Evolutionary conservation across 1,140 invertebrate species (phyloP), one percentile per base, ranked within the genome.

Genomic region (Drosophila kepulauana): DNA sequence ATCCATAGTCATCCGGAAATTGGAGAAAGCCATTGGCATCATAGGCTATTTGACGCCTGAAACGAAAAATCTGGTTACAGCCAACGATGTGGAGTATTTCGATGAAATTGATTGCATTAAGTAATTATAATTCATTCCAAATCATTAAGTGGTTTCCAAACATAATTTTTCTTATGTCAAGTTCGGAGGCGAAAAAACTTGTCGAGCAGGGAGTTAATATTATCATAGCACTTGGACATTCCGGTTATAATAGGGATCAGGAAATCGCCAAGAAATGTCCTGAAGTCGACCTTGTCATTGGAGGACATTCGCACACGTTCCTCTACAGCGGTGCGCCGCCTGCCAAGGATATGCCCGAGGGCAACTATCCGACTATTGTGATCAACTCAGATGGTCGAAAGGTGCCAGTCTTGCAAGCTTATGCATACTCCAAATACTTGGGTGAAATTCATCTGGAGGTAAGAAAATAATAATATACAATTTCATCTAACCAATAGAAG

Each of bases 401-500:
- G 8, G 96, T 96, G 0, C 96, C 97, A 0, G 97, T 98, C 0
- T 96, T 98, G 0, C 98, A 99, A 93, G 97, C 97, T 2, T 98
- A 96, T 82, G 97, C 97, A 0, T 98, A 96, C 85, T 98, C 97
- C 1, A 98, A 99, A 93, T 99, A 99, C 92, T 92, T 99, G 25
- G 98, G 98, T 0, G 94, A 95, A 80, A 91, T 99, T 3, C 93
- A 95, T 8, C 15, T 92, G 3, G 78, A 92, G 61, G 91, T 75
- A 54, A 3, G 15, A 33, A 25, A 25, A 25, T 25, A 25, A 2
- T 20, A 20, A 20, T 20, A 20, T 20, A 20, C 2, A 20, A 25
- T 25, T 25, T 25, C 20, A 3, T 25, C 20, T 25, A 25, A 25
- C 20, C 3, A 25, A 25, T 25, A 25, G 20, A 25, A 25, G 20